Conservation (phyloP, 2,113 vertebrate genomes). For the western clawed frog (Xenopus tropicalis) region UCB_Xtro_10.0 CM004443.2:153736001-153736500, state of each 20-base stretch:
- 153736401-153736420: conserved; percentile 62
- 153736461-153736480: conserved; percentile 41
- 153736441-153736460: conserved; percentile 61
- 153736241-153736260: too few species aligned
- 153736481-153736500: conserved; percentile 15
- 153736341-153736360: too few species aligned
- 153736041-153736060: conserved; percentile 37
- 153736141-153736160: neutral
- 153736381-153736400: conserved; percentile 59
- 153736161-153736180: neutral
- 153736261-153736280: too few species aligned
- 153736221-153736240: too few species aligned
- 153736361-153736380: too few species aligned
- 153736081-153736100: conserved; percentile 33
- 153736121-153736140: neutral
- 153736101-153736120: neutral
- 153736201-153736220: neutral
- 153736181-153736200: neutral
- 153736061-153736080: conserved; percentile 46
- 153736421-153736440: conserved; percentile 60
- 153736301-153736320: too few species aligned
- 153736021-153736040: conserved; percentile 37
- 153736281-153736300: too few species aligned
- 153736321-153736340: too few species aligned
- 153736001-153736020: conserved; percentile 16